These are phyloP conservation scores for Zonitis immaculata DNA, from an alignment of 2,888 invertebrate genomes.

Conservation along the genomic window DNA sequence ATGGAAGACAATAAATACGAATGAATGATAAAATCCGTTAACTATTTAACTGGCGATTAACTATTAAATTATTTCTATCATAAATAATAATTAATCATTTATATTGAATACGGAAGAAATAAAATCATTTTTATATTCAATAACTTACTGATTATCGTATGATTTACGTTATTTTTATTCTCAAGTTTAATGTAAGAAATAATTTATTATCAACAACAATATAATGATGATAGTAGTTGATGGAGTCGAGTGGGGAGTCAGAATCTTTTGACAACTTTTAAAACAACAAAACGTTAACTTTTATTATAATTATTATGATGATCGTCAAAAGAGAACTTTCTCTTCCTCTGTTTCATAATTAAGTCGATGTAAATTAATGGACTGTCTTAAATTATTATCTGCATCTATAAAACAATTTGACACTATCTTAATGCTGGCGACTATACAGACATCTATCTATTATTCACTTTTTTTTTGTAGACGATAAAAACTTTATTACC, in stretches of 20 bases:
- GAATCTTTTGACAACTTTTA: neutral
- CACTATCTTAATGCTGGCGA: constrained; percentile 31
- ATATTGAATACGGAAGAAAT: neutral
- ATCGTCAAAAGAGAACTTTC: constrained; percentile 28
- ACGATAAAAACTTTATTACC: no score
- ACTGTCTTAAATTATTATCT: constrained; percentile 39
- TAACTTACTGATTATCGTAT: neutral
- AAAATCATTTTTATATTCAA: neutral
- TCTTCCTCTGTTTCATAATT: constrained; percentile 37
- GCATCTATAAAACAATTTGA: constrained; percentile 41
- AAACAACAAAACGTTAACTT: neutral
- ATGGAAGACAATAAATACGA: neutral
- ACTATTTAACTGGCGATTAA: neutral
- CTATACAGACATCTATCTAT: no score
- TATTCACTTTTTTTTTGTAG: no score
- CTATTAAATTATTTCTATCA: neutral
- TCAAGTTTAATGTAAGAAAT: neutral
- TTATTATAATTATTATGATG: neutral
- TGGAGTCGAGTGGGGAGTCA: neutral
- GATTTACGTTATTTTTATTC: neutral
- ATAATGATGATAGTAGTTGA: neutral
- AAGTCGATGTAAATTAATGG: constrained; percentile 41
- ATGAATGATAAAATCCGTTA: neutral
- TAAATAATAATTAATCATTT: neutral
- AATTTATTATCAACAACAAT: neutral